Evolutionary conservation across 2,113 vertebrate genomes (phyloP), one percentile per base, ranked within the genome.

Genomic region (Machaerirhynchus nigripectus): DNA sequence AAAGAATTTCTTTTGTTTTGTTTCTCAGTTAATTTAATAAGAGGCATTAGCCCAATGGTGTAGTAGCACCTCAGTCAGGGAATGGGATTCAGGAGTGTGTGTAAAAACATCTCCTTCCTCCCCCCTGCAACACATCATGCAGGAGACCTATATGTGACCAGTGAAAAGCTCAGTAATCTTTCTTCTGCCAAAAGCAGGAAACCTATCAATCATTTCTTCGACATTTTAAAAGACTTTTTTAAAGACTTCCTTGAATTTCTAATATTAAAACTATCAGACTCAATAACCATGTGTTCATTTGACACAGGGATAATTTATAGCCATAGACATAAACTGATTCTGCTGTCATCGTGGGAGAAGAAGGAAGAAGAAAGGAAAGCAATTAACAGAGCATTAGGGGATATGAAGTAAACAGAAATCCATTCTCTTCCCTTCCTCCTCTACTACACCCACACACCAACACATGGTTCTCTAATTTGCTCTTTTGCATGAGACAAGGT

Each of bases 321-420:
- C 35, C 37, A 57, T 15, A 87, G 57, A 30, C 9, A 56, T 60
- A 49, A 93, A 27, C 10, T 82, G 57, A 85, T 76, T 85, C 79
- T 88, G 27, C 46, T 85, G n/a, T 90, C 90, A 73, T 83, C 35
- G 68, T 60, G 60, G 19, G 37, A 60, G 37, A 90, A 83, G 64
- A 84, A 20, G 8, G 39, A 89, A n/a, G 50, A 88, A 77, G 70
- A 95, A 89, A 94, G 30, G 49, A 93, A 79, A 96, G n/a, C 50
- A 94, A 84, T 93, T 86, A 90, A 73, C 44, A 86, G 63, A 83
- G 16, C 57, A 61, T 92, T 80, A 73, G 40, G 28, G 71, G 46
- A 61, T 90, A 83, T 27, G 68, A 88, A 92, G 47, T 77, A 92
- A 88, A 96, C 37, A 92, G 61, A 95, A 93, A 92, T 61, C 71